Evolutionary conservation across 2,797 vertebrate species (phyloP), one percentile per base, ranked within the genome.

Genomic region (Enteromius treurensis): DNA sequence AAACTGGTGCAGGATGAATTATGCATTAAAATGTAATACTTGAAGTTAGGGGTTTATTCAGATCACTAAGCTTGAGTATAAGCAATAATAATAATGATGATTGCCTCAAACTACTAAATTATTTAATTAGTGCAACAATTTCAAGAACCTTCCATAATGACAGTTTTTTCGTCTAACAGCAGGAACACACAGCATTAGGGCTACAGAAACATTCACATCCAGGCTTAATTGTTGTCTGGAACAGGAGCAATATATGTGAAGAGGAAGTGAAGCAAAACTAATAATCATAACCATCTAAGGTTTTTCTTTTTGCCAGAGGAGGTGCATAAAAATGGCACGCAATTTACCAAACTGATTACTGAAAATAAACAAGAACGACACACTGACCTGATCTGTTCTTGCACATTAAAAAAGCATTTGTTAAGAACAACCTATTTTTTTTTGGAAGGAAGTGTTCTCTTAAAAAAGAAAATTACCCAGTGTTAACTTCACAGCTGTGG

Each of bases 121-220:
- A 74, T 67, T 67, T 40, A 53, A 75, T 76, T 42, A 53, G 32
- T 2, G 3, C 2, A 82, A 42, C n/a, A 13, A 67, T 67, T 71
- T 70, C 26, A 19, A 64, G 55, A 62, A 74, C 32, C 51, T 37
- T 21, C 40, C 42, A 58, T 71, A 83, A 79, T 17, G 7, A 55
- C 34, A 62, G 49, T 53, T 73, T 19, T 37, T 55, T 42, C 58
- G 58, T 47, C 29, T 74, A 60, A 40, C n/a, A 32, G 65, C 67
- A 76, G 49, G 49, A 77, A 58, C 37, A 58, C 60, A 65, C 64
- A 69, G 69, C 23, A 10, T 67, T 45, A 71, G 45, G 13, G 74
- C 67, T 53, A 47, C n/a, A 14, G 62, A 71, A 77, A 85, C 77
- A 67, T 65, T 83, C 29, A 42, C 81, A 81, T 49, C 10, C 32